phyloP scores from a whole-genome alignment of 2,888 invertebrate species.

The Seira sanloemensis region DNA sequence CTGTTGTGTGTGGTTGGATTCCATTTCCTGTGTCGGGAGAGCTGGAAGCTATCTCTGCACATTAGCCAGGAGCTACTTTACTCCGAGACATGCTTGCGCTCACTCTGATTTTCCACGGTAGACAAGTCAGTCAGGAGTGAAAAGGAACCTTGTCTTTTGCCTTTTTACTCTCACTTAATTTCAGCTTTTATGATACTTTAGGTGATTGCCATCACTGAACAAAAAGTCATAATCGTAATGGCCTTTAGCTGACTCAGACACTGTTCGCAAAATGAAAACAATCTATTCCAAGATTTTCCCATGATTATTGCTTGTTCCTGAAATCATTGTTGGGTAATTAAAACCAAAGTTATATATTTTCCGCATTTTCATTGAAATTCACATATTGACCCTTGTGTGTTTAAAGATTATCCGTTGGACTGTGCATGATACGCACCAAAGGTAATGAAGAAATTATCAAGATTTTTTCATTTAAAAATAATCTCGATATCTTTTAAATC shows the following conservation, averaged over 20 bases:
- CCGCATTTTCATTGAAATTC: too few relatives aligned
- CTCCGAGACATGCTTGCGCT: slow-evolving; percentile 39
- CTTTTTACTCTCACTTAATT: slow-evolving; percentile 54
- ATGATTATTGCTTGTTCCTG: too few relatives aligned
- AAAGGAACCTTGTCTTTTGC: slow-evolving; percentile 56
- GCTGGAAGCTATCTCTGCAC: background rate
- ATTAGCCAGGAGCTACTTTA: background rate
- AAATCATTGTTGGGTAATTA: too few relatives aligned
- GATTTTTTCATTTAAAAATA: too few relatives aligned
- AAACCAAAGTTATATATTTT: too few relatives aligned
- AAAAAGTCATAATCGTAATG: too few relatives aligned
- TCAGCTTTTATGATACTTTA: background rate
- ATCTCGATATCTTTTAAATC: too few relatives aligned
- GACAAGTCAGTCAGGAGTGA: slow-evolving; percentile 58
- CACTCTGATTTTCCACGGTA: slow-evolving; percentile 56
- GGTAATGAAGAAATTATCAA: slow-evolving; percentile 38
- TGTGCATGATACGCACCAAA: too few relatives aligned
- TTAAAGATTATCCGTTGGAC: too few relatives aligned
- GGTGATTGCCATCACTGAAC: background rate
- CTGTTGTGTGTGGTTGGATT: slow-evolving; percentile 71
- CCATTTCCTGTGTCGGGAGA: slow-evolving; percentile 72
- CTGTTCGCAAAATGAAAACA: too few relatives aligned
- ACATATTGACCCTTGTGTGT: too few relatives aligned
- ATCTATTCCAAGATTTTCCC: too few relatives aligned
- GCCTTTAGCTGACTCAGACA: background rate